phyloP scores from a whole-genome alignment of 2,797 vertebrate species.

The Hippopotamyrus pictus region DNA sequence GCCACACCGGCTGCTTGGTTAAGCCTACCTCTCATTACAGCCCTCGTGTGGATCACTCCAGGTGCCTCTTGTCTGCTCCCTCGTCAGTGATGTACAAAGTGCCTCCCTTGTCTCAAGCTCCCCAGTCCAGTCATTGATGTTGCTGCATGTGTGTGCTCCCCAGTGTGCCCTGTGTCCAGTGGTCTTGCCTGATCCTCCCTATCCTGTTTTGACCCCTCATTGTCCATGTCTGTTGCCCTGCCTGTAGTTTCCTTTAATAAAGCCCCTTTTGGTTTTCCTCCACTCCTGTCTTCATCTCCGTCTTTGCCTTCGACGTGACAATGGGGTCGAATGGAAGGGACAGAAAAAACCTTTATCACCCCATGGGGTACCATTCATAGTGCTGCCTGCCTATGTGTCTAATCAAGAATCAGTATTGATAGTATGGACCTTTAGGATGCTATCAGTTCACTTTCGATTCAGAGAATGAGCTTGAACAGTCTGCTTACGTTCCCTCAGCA shows the following conservation, averaged over 20 bases:
- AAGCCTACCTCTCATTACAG: no score
- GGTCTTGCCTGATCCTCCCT: background rate
- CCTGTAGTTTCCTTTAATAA: background rate
- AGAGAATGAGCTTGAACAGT: background rate
- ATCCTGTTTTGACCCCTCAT: background rate
- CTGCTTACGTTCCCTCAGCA: background rate
- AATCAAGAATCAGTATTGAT: background rate
- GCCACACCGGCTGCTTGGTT: no score
- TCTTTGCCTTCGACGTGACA: background rate
- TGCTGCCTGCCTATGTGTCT: background rate
- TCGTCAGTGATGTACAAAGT: no score
- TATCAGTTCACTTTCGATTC: background rate
- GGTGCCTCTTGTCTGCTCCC: no score
- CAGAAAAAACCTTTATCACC: background rate
- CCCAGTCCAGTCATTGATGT: no score
- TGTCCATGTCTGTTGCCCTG: background rate
- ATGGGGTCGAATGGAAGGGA: background rate
- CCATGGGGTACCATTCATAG: background rate
- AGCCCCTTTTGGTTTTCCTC: background rate
- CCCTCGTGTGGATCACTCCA: no score
- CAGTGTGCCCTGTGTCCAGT: no score
- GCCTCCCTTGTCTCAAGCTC: no score
- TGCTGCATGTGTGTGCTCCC: no score
- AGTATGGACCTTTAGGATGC: background rate
- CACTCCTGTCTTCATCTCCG: background rate